Evolutionary conservation across 2,888 invertebrate genomes (phyloP), one percentile per base, ranked within the genome.

Genomic region (Pristionchus arcanus): DNA sequence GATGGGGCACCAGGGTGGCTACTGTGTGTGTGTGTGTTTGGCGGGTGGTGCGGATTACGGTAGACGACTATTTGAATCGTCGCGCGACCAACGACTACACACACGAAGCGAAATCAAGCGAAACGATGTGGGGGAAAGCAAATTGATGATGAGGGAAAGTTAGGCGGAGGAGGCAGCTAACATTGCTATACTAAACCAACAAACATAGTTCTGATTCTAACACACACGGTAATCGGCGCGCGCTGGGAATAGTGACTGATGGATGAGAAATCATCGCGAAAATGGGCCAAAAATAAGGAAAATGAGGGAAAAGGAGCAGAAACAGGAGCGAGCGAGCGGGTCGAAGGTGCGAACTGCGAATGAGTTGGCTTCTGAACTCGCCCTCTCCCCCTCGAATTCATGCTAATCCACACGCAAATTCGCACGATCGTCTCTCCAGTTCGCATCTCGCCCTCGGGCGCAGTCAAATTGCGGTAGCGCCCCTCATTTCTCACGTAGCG

Each of bases 11-110:
- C 25, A 42, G 49, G 49, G 81, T 34, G 81, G 81, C 81, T 81
- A 81, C 81, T 81, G 81, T 81, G 81, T 81, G 81, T 81, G 81
- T 81, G 81, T 81, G n/a, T 77, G 9, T 42, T 19, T 34, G 19
- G 31, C 25, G 74, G 25, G 53, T 25, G n/a, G 21, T 25, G 81
- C 25, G 81, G 81, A 53, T 81, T 81, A 81, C 81, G 81, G 81
- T 81, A 81, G 81, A 53, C 81, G 81, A 81, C 81, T 81, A 28
- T 81, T 81, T 81, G 81, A 81, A 81, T 81, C 81, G 81, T 81
- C 81, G 77, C 25, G 0, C 42, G 31, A 37, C 25, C 74, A 31
- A 74, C 74, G 19, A 74, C 74, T 37, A 74, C 74, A 37, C 71
- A 71, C 77, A n/a, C 42, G 77, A 77, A 7, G 21, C 42, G 81